These are phyloP conservation scores for Adelphocoris suturalis DNA, from an alignment of 2,888 invertebrate genomes.

Conservation along the genomic window DNA sequence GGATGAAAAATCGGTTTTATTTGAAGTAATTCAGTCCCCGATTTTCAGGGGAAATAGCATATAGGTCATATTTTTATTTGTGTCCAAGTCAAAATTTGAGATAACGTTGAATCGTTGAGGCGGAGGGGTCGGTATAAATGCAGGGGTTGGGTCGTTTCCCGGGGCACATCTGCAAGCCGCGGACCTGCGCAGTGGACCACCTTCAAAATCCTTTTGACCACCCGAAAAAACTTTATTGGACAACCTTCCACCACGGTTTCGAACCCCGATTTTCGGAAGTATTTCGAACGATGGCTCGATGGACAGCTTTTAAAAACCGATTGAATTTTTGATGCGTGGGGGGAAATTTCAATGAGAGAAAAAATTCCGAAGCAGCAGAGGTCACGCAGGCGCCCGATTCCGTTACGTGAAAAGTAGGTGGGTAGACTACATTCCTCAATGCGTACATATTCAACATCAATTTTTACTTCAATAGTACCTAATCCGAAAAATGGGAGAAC, in stretches of 20 bases:
- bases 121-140: slow-evolving; percentile 66
- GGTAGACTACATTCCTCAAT: slow-evolving; percentile 23
- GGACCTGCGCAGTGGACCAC: slow-evolving; percentile 66
- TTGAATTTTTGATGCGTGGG: neutral
- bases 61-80: neutral
- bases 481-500: too few relatives aligned
- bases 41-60: too few relatives aligned
- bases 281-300: neutral
- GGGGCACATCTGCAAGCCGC: slow-evolving; percentile 71
- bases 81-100: neutral
- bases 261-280: neutral
- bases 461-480: too few relatives aligned
- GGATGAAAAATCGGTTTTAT: too few relatives aligned
- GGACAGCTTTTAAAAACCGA: too few relatives aligned
- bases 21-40: too few relatives aligned
- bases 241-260: neutral
- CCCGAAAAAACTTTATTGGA: slow-evolving; percentile 46
- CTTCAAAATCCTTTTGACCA: slow-evolving; percentile 53
- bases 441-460: neutral
- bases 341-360: neutral
- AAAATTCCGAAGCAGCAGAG: slow-evolving; percentile 16
- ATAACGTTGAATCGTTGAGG: neutral
- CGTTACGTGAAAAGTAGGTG: slow-evolving; percentile 21
- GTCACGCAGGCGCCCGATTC: slow-evolving; percentile 32
- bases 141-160: slow-evolving; percentile 71